phyloP scores from a whole-genome alignment of 2,113 vertebrate genomes.

The Heterotilapia buettikoferi region DNA sequence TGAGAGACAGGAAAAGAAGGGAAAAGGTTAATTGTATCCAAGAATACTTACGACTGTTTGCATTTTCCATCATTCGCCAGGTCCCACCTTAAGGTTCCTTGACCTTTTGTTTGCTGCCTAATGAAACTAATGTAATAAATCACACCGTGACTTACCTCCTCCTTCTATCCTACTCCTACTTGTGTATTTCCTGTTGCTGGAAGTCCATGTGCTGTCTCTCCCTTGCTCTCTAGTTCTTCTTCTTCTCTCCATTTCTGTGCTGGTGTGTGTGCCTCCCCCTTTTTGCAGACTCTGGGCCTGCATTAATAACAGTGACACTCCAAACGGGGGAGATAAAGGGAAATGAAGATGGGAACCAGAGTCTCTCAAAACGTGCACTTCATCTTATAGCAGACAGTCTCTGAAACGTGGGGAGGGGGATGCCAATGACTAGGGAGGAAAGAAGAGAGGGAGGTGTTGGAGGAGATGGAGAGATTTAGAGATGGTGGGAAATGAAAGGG shows the following conservation, averaged over 20 bases:
- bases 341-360: slow-evolving; percentile 66
- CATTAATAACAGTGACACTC: slow-evolving; percentile 66
- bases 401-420: slow-evolving; percentile 18
- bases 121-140: slow-evolving; percentile 65
- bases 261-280: background rate
- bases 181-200: slow-evolving; percentile 42
- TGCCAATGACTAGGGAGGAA: background rate
- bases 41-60: slow-evolving; percentile 67
- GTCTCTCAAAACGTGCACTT: slow-evolving; percentile 63
- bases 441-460: background rate
- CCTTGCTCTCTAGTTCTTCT: slow-evolving; percentile 6
- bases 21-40: slow-evolving; percentile 73
- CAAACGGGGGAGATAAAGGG: slow-evolving; percentile 60
- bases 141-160: slow-evolving; percentile 29
- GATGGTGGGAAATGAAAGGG: background rate
- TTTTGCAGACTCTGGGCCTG: slow-evolving; percentile 22
- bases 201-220: slow-evolving; percentile 37
- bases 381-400: slow-evolving; percentile 54
- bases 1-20: background rate
- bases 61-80: slow-evolving; percentile 57
- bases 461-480: background rate
- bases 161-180: slow-evolving; percentile 3
- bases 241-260: background rate
- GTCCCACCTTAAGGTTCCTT: slow-evolving; percentile 54
- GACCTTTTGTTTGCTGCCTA: slow-evolving; percentile 69